Percentiles rank a stretch among this genome's conserved stretches.
phyloP scores from a whole-genome alignment of 2,113 vertebrate species.

The Cygnus atratus region DNA sequence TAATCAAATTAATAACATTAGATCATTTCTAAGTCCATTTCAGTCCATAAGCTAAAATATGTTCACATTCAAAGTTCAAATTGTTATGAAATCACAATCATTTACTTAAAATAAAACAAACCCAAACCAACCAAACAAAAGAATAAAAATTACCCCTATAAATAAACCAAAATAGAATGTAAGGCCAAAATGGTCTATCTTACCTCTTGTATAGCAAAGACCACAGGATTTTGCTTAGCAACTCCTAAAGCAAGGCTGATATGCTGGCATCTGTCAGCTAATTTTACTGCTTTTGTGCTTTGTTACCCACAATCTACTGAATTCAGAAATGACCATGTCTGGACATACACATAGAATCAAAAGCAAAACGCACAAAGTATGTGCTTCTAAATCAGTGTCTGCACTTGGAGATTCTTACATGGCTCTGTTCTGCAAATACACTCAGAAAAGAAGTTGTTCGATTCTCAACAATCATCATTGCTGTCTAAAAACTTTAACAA shows the following conservation, averaged over 20 bases:
- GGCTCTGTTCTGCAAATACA: neutral
- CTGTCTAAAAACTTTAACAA: neutral
- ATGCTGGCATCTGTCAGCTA: neutral
- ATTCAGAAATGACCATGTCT: neutral
- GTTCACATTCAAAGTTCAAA: neutral
- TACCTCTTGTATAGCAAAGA: neutral
- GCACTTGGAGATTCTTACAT: neutral
- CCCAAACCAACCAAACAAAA: neutral
- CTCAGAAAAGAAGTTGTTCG: neutral
- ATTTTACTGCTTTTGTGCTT: neutral
- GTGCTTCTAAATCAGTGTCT: neutral
- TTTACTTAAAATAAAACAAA: neutral
- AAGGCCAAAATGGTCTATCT: neutral
- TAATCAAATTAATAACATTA: neutral
- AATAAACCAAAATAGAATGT: neutral
- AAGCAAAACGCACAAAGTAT: neutral
- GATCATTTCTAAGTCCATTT: neutral
- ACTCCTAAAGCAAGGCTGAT: neutral
- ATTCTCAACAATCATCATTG: neutral
- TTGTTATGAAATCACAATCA: neutral
- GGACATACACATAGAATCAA: neutral
- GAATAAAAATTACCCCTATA: neutral
- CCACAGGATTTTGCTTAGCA: neutral
- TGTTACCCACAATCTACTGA: neutral
- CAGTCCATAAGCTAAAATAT: neutral